Base-by-base conservation (phyloP, 2,888 invertebrate species). In the Heliconius sara region DNA sequence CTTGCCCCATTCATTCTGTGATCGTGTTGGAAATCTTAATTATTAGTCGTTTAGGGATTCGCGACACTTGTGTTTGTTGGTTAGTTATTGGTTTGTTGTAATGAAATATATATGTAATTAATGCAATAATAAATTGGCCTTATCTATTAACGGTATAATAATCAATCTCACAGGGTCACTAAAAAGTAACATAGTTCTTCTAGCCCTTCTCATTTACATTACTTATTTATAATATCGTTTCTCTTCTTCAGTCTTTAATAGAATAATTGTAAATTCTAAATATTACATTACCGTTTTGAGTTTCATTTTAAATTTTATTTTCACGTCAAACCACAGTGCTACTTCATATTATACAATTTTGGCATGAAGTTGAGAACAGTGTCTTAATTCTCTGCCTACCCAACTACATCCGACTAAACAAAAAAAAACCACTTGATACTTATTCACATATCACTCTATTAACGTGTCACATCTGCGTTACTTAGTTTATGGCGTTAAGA, bases 401-500 rank as follows among this genome's bases (percentile, higher is more conserved):
- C 19, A 19, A 47, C 9, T 16, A 19, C 19, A 19, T 13, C 13
- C 43, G 19, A 19, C 25, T 52, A 30, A 30, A 57, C 30, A 16
- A 9, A 47, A 67, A 3, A 74, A 25, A 47, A 22, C 25, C 25
- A 25, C 13, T 27, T 13, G 4, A 25, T 12, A 25, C n/a, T 22
- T 25, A n/a, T n/a, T 63, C 25, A 39, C 19, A 6, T 47, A 65
- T 16, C 13, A 47, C 19, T 12, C 25, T 19, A 30, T 5, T 19
- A 57, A 22, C 16, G 47, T 60, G 76, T 83, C 84, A 83, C 84
- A 83, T 86, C 85, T 86, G 84, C 82, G 84, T 83, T 78, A 84
- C 39, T 76, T 89, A 88, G 81, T 91, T 88, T 91, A 83, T 91
- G 91, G 27, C 80, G 39, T 84, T 60, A 81, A 81, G 91, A 88